Conservation (phyloP, 2,797 vertebrate genomes). For the Manis javanica region DNA sequence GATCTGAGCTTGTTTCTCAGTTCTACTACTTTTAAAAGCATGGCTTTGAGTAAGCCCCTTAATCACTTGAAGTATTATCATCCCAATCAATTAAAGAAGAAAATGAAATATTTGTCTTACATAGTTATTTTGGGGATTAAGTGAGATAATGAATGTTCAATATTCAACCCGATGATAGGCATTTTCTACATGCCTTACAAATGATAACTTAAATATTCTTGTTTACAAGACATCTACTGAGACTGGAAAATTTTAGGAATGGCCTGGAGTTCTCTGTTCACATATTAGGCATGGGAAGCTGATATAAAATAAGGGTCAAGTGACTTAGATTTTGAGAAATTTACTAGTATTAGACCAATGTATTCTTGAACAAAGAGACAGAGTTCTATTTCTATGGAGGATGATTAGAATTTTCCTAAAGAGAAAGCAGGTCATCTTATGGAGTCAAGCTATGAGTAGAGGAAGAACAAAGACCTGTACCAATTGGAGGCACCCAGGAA, state of each 20-base stretch:
- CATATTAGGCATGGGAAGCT: not conserved
- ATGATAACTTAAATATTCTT: not conserved
- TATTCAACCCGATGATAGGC: not conserved
- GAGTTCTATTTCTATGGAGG: not conserved
- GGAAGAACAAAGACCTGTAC: not conserved
- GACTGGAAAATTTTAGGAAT: not conserved
- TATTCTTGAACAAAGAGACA: not conserved
- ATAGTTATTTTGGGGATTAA: not conserved
- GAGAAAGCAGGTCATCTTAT: not conserved
- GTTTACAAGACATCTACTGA: not conserved
- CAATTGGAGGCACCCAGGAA: not conserved
- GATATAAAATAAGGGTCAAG: not conserved
- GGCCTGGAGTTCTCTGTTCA: not conserved
- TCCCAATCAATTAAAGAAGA: not conserved
- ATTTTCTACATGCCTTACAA: not conserved
- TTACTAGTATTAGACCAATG: not conserved
- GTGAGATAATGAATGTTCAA: not conserved
- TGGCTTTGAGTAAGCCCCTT: not conserved
- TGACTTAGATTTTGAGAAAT: slow-evolving; percentile 14
- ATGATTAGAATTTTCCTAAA: not conserved
- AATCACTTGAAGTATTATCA: not conserved
- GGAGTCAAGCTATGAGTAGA: not conserved
- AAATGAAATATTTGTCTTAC: not conserved
- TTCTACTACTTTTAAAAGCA: not conserved
- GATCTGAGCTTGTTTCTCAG: not conserved